phyloP scores from a whole-genome alignment of 2,113 vertebrate species.

The Penelope pileata region DNA sequence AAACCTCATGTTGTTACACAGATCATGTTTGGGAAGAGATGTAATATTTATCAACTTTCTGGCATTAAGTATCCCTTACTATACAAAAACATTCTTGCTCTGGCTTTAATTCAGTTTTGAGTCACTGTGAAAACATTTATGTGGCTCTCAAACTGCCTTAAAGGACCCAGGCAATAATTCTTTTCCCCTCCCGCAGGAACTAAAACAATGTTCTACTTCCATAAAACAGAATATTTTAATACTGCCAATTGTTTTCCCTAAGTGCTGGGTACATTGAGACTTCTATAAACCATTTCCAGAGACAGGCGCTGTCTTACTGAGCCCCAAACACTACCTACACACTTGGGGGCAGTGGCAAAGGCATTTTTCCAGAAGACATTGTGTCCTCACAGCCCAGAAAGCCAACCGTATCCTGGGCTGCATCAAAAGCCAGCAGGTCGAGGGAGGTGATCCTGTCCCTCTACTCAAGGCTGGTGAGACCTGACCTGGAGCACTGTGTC shows the following conservation, averaged over 20 bases:
- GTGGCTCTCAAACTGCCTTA: conserved; percentile 69
- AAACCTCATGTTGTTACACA: conserved; percentile 62
- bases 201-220: conserved; percentile 38
- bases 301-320: not conserved
- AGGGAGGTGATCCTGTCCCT: too few species aligned
- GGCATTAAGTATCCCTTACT: conserved; percentile 64
- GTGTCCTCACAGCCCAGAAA: too few species aligned
- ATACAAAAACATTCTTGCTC: conserved; percentile 70
- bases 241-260: not conserved
- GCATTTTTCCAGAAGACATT: not conserved
- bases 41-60: conserved; percentile 64
- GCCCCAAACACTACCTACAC: not conserved
- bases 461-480: too few species aligned
- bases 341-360: not conserved
- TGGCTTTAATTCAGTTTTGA: conserved; percentile 74
- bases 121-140: conserved; percentile 74
- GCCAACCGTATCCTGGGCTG: too few species aligned
- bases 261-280: not conserved
- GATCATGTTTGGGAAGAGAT: conserved; percentile 46
- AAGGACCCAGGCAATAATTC: conserved; percentile 61
- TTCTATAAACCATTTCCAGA: not conserved
- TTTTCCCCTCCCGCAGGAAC: conserved; percentile 33
- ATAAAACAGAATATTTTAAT: conserved; percentile 38
- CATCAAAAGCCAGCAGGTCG: too few species aligned
- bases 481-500: too few species aligned